Percentiles rank a stretch among this genome's conserved stretches.
Evolutionary conservation across 2,888 invertebrate genomes (phyloP).

Genomic region (Endotricha flammealis): DNA sequence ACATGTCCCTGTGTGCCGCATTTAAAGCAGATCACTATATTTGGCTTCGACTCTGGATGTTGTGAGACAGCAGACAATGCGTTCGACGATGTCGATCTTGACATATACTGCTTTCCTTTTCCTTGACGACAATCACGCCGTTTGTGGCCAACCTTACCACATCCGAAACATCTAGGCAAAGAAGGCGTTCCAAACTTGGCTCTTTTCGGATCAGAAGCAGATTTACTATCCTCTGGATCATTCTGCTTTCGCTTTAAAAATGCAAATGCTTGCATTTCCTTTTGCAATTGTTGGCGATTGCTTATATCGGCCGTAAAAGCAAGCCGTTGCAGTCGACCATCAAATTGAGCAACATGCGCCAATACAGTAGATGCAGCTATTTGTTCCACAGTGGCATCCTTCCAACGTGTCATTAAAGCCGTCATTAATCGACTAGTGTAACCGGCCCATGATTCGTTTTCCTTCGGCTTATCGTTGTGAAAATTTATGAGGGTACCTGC

Average conservation of each 20-base stretch:
- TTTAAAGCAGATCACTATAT: neutral
- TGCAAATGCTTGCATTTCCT: neutral
- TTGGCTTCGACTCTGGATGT: too few species aligned
- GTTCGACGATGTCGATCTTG: neutral
- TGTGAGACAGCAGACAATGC: neutral
- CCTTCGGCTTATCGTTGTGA: conserved; percentile 13
- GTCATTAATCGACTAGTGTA: conserved; percentile 14
- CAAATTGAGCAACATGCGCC: conserved; percentile 13
- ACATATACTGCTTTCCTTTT: too few species aligned
- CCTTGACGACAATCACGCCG: neutral
- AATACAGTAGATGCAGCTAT: conserved; percentile 13
- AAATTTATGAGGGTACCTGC: conserved; percentile 16
- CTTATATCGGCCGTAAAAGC: conserved; percentile 13
- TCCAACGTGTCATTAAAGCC: conserved; percentile 3
- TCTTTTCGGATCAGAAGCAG: too few species aligned
- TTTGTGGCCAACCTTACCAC: neutral
- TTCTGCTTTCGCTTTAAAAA: neutral
- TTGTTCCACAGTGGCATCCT: conserved; percentile 10
- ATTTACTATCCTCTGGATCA: neutral
- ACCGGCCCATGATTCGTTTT: conserved; percentile 12
- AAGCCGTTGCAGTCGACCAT: conserved; percentile 11
- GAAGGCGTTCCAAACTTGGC: too few species aligned
- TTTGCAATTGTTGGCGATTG: neutral
- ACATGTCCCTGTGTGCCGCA: neutral
- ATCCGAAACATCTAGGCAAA: neutral